Conservation (phyloP, 1,140 invertebrate species). For the Tribolium castaneum region DNA sequence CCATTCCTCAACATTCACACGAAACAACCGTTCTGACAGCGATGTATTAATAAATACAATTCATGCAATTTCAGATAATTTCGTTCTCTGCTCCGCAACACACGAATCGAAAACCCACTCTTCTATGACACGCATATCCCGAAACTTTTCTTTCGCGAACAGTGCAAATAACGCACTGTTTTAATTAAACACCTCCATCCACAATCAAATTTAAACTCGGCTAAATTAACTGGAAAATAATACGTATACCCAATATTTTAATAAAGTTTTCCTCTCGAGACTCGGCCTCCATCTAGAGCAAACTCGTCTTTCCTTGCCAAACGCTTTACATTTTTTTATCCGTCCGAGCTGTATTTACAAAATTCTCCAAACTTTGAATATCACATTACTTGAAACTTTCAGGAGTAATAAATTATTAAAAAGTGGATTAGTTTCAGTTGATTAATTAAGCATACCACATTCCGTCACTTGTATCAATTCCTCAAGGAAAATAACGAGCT, state of each 20-base stretch:
- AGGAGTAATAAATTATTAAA: neutral
- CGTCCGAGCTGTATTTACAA: neutral
- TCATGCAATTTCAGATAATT: conserved; percentile 13
- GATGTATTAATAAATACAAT: conserved; percentile 29
- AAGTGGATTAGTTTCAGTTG: neutral
- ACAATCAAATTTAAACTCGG: neutral
- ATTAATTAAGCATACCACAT: neutral
- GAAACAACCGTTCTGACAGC: conserved; percentile 18
- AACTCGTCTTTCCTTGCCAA: neutral
- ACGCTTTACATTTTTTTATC: neutral
- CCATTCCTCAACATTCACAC: conserved; percentile 29
- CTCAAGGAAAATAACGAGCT: neutral
- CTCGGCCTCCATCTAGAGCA: neutral
- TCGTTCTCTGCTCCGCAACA: neutral
- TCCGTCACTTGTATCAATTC: neutral
- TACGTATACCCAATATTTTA: neutral
- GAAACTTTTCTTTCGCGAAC: neutral
- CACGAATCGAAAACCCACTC: neutral
- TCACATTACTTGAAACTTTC: neutral
- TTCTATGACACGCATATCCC: neutral
- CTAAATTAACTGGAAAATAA: neutral
- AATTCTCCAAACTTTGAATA: neutral
- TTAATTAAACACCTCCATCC: neutral
- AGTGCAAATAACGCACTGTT: neutral
- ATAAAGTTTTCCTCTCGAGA: neutral